Base-by-base conservation (phyloP, 2,113 vertebrate genomes). In the Perccottus glenii region DNA sequence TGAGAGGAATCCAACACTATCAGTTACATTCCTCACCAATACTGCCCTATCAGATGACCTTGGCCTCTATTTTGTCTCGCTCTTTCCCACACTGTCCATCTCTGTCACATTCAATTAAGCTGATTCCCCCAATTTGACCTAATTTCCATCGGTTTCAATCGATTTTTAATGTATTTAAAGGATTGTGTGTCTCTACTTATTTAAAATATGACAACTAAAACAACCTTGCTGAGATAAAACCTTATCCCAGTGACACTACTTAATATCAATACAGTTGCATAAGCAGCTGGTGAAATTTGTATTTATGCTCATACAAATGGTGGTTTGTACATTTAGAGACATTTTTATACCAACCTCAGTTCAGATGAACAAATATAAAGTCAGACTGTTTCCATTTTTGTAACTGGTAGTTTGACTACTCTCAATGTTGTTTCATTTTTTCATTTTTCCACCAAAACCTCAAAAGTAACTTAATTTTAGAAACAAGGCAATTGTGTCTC, bases 1-100 rank as follows among this genome's bases (percentile, higher is more conserved):
- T 88, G 83, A 84, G 78, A 86, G 79, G 60, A 60, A 48, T 88
- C 81, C 70, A 82, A 70, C 72, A 9, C 78, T 88, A 89, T 90
- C 87, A 68, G 70, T 88, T 85, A 81, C 86, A 88, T 88, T 89
- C 83, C 76, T 80, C 69, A 50, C 77, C 82, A 78, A 71, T 87
- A 70, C 78, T 12, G 52, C 75, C 35, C 4, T 82, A 88, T 90
- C 84, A 73, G 55, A 73, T 89, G 80, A 81, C 84, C 83, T 78
- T 58, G 70, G 75, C 64, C 66, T 75, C 85, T 73, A 70, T 85
- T 87, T 81, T 80, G 19, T 75, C 75, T 74, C 67, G 56, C 61
- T 82, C 77, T 87, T 90, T 90, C 87, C 87, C 90, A 89, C 86
- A 84, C 75, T 27, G 44, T 35, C 73, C 7, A 45, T 44, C 67